Percentiles rank a stretch among this genome's conserved stretches.
These are phyloP conservation scores for Pinna nobilis DNA, from an alignment of 1,140 invertebrate genomes.

Conservation along the genomic window DNA sequence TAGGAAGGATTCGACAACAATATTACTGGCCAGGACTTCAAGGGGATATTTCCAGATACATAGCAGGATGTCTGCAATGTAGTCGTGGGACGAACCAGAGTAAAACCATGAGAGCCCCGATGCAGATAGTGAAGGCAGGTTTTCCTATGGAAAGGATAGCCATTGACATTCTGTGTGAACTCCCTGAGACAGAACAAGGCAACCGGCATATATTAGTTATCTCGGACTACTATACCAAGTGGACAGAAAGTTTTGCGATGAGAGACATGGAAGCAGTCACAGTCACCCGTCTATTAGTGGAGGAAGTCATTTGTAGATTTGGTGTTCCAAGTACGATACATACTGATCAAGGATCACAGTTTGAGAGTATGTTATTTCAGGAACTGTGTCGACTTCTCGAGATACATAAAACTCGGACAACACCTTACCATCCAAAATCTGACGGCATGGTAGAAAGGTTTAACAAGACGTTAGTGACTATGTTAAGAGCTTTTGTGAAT, in stretches of 20 bases:
- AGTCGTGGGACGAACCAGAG: background rate
- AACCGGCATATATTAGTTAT: slow-evolving; percentile 4
- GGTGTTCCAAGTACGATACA: slow-evolving; percentile 32
- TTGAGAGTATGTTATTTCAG: slow-evolving; percentile 19
- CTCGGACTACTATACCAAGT: slow-evolving; percentile 4
- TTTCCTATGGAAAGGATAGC: slow-evolving; percentile 11
- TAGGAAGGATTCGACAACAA: background rate
- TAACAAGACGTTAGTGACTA: background rate
- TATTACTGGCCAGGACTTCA: slow-evolving; percentile 10
- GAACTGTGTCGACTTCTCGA: slow-evolving; percentile 19
- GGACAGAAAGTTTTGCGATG: background rate
- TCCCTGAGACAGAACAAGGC: background rate
- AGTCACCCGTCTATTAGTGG: background rate
- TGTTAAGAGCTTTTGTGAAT: background rate
- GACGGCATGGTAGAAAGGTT: slow-evolving; percentile 4
- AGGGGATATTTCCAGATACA: background rate
- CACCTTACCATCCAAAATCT: background rate
- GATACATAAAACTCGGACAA: background rate
- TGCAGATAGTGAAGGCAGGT: background rate
- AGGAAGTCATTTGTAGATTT: slow-evolving; percentile 23
- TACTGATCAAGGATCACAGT: slow-evolving; percentile 34
- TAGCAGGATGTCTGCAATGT: background rate
- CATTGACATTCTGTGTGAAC: slow-evolving; percentile 11
- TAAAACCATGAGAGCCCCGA: background rate
- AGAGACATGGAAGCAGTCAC: background rate